Evolutionary conservation across 2,113 vertebrate species (phyloP).

Genomic region (Lepus europaeus): DNA sequence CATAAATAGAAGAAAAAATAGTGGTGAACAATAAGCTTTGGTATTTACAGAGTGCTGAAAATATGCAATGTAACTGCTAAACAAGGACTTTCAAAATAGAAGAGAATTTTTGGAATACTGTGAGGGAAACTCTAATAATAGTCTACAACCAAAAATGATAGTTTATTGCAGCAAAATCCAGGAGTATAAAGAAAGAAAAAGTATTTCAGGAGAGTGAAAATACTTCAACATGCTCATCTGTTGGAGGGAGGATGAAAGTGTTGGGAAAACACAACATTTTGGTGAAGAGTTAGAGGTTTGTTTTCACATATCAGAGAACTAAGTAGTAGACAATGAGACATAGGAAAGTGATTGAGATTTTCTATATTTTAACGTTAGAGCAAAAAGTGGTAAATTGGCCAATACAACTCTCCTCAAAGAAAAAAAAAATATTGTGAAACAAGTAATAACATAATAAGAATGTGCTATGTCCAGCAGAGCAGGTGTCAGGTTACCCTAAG

Average conservation of each 20-base stretch:
- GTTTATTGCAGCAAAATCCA: constrained; percentile 42
- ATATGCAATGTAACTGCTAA: constrained; percentile 3
- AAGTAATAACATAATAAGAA: background rate
- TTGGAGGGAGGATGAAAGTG: background rate
- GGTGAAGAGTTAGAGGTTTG: background rate
- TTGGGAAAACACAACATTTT: background rate
- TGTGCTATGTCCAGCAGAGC: too few species aligned
- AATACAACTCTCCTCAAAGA: background rate
- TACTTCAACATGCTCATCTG: background rate
- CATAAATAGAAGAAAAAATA: background rate
- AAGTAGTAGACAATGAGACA: background rate
- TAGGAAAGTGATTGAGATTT: background rate
- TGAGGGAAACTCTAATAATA: constrained; percentile 42
- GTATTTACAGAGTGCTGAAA: constrained; percentile 9
- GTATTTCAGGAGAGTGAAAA: background rate
- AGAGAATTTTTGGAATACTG: constrained; percentile 17
- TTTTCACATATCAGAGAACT: background rate
- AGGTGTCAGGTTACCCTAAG: too few species aligned
- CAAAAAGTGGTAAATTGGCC: background rate
- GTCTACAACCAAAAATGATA: constrained; percentile 58
- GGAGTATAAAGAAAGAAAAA: background rate
- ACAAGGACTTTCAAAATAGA: constrained; percentile 43
- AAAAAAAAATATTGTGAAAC: background rate
- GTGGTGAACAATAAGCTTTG: background rate
- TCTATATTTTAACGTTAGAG: background rate